phyloP scores from a whole-genome alignment of 2,113 vertebrate species.

The Columba janthina region DNA sequence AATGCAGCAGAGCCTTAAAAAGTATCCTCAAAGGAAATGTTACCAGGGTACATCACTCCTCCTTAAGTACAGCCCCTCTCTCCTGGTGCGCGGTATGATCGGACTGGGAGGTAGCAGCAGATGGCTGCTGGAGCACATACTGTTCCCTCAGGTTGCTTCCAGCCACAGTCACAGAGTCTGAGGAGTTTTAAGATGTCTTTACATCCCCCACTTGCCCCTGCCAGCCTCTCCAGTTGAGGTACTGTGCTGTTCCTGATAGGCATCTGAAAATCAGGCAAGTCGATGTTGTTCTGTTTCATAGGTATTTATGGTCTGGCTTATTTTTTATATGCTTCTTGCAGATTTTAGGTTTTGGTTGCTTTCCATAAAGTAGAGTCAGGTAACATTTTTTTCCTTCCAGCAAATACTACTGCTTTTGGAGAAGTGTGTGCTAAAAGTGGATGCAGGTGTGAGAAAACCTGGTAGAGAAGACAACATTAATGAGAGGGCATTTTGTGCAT shows the following conservation, averaged over 20 bases:
- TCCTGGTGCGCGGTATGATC: neutral
- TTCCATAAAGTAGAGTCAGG: neutral
- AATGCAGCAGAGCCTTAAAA: neutral
- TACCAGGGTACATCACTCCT: rapidly evolving
- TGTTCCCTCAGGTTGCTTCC: neutral
- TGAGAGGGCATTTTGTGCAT: neutral
- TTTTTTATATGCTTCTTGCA: neutral
- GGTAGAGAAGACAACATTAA: neutral
- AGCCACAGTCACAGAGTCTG: neutral
- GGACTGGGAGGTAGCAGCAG: neutral
- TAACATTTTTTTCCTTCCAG: neutral
- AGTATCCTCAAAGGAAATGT: neutral
- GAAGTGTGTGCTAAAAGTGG: neutral
- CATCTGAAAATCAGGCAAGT: neutral
- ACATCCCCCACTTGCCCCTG: no score
- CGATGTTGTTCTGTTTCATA: neutral
- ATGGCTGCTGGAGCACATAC: neutral
- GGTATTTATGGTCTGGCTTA: neutral
- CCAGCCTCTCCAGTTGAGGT: neutral
- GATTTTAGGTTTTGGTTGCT: neutral
- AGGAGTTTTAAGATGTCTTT: neutral
- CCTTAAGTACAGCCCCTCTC: neutral
- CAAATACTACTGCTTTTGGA: neutral
- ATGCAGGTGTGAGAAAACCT: neutral
- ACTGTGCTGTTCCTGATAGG: neutral